phyloP scores from a whole-genome alignment of 2,113 vertebrate genomes.

The Rallus limicola region DNA sequence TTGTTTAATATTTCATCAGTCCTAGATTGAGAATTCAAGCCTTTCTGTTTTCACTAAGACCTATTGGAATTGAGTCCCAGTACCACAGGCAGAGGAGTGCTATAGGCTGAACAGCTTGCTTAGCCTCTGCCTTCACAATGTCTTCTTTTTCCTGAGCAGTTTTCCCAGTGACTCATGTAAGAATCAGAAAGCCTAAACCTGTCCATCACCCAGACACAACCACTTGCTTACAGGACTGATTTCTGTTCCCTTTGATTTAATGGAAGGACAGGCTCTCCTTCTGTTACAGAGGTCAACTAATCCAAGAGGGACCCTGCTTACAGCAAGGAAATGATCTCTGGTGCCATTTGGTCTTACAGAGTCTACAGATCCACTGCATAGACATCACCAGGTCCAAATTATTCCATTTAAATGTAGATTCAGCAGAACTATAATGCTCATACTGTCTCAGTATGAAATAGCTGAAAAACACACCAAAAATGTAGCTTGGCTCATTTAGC shows the following conservation, averaged over 20 bases:
- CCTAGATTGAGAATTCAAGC: background rate
- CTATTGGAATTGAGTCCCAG: background rate
- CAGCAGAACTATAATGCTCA: background rate
- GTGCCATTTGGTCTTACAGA: background rate
- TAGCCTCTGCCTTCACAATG: background rate
- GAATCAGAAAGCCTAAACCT: constrained; percentile 20
- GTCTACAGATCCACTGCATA: background rate
- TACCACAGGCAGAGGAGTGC: background rate
- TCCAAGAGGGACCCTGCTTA: background rate
- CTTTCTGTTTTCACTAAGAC: background rate
- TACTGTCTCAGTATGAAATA: background rate
- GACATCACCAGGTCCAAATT: background rate
- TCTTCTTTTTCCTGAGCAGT: background rate
- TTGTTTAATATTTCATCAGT: background rate
- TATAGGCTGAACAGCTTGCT: background rate
- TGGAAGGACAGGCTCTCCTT: background rate
- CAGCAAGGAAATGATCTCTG: background rate
- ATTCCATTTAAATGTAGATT: background rate
- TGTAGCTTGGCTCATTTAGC: background rate
- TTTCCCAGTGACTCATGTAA: background rate
- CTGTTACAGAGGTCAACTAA: background rate
- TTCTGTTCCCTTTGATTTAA: constrained; percentile 29
- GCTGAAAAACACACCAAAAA: background rate
- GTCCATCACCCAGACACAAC: constrained; percentile 8
- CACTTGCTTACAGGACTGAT: constrained; percentile 15